Percentiles rank a stretch among this genome's conserved stretches.
phyloP scores from a whole-genome alignment of 1,140 invertebrate species.

The Marisa cornuarietis region DNA sequence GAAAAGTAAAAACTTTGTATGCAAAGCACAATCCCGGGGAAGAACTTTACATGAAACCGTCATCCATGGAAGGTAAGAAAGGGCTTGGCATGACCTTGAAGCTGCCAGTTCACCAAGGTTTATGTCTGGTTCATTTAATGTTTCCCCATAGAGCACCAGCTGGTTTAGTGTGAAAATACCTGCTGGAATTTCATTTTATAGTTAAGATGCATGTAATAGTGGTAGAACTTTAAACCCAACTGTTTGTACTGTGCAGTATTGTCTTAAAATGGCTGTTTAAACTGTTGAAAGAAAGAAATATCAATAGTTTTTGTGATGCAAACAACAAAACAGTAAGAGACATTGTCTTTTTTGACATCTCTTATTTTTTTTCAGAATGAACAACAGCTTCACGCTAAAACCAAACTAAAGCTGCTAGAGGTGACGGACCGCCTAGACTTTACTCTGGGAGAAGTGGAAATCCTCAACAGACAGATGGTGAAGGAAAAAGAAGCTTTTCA shows the following conservation, averaged over 20 bases:
- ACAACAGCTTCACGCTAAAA: constrained; percentile 37
- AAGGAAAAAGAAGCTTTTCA: constrained; percentile 48
- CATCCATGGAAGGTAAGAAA: too few relatives aligned
- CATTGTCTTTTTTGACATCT: not conserved
- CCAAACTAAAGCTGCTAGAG: constrained; percentile 38
- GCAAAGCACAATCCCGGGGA: not conserved
- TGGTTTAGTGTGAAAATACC: too few relatives aligned
- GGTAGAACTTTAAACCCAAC: not conserved
- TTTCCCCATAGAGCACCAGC: too few relatives aligned
- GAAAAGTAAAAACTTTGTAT: not conserved
- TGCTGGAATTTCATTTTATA: too few relatives aligned
- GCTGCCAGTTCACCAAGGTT: too few relatives aligned
- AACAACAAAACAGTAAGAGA: too few relatives aligned
- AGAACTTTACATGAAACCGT: too few relatives aligned
- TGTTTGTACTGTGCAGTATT: not conserved
- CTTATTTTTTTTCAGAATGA: constrained; percentile 31
- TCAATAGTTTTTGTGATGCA: not conserved
- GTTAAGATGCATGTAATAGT: too few relatives aligned
- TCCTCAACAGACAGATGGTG: constrained; percentile 45
- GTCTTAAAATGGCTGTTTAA: not conserved
- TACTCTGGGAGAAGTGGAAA: constrained; percentile 43
- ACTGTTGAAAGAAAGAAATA: not conserved
- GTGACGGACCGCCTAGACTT: constrained; percentile 47
- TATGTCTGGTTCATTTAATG: too few relatives aligned
- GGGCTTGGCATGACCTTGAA: too few relatives aligned